Evolutionary conservation across 2,888 invertebrate species (phyloP), one percentile per base, ranked within the genome.

Genomic region (Caenorhabditis uteleia): DNA sequence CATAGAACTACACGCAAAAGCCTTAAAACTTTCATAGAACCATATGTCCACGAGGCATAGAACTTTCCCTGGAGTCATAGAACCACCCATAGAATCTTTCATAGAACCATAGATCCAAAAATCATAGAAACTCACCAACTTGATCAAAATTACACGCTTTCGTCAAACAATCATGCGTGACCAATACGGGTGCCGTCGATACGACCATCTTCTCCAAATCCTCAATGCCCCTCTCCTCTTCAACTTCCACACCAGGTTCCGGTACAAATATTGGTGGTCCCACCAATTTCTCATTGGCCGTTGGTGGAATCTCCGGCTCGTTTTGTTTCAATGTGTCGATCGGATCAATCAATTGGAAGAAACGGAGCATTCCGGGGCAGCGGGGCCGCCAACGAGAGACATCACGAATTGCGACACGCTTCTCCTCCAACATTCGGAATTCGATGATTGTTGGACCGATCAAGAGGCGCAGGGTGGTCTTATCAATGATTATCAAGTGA

Each of bases 361-460:
- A 67, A 25, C 61, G 57, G 38, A 53, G 46, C 8, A 75, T 51
- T 20, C 77, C 77, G 7, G 66, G 68, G n/a, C 66, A 67, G 14
- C 53, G 26, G 10, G 75, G 58, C 4, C 48, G 40, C 34, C 46
- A 51, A 10, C 70, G 46, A 1, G 68, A 67, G 23, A 51, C 51
- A 34, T 77, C 77, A 20, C 74, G 50, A 5, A 77, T 58, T 3
- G 72, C 78, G 10, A 68, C 38, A 33, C 55, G 39, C n/a, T 49
- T 49, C 14, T 68, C 72, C 18, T 50, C 48, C 6, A 78, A 49
- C 49, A 79, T 47, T n/a, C 56, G 55, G 26, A 79, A 71, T 42
- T 78, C 79, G 29, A 78, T 48, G 46, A 70, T 61, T 16, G 74
- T 47, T 29, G 68, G 46, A 6, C 75, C 76, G 55, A 67, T 68